phyloP scores from a whole-genome alignment of 2,113 vertebrate genomes.

The Zosterops borbonicus region DNA sequence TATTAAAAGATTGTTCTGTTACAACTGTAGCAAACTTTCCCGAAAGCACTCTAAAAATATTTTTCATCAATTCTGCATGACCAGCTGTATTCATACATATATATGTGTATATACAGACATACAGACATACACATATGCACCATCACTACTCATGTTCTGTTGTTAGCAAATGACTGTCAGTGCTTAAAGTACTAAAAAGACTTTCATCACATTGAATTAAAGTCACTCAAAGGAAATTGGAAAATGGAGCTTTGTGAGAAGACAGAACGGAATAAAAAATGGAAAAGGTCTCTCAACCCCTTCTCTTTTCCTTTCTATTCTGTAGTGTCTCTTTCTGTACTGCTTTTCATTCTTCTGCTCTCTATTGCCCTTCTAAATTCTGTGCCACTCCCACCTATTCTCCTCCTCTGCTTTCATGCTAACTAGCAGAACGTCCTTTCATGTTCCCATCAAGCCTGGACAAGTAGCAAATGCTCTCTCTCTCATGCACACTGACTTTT shows the following conservation, averaged over 20 bases:
- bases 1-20: neutral
- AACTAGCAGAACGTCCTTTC: neutral
- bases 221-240: neutral
- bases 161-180: neutral
- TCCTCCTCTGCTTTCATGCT: neutral
- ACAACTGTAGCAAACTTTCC: neutral
- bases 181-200: neutral
- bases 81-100: neutral
- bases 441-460: neutral
- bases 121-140: rapidly evolving
- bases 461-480: neutral
- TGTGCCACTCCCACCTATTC: neutral
- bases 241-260: neutral
- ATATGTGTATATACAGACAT: neutral
- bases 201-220: neutral
- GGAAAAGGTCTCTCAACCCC: neutral
- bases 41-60: neutral
- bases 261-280: neutral
- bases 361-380: neutral
- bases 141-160: neutral
- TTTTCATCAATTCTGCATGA: neutral
- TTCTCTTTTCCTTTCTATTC: neutral
- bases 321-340: neutral
- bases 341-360: neutral
- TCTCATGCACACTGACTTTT: neutral